These are phyloP conservation scores for human DNA, from an alignment of 2,113 vertebrate genomes.

Conservation along the genomic window GRCh38 chrX:121216501-121217000, in stretches of 20 bases:
- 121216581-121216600: constrained; percentile 43
- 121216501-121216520: constrained; percentile 29
- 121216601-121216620: constrained; percentile 33
- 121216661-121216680: neutral
- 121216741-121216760: neutral
- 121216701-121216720: constrained; percentile 15
- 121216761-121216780: neutral
- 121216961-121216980: neutral
- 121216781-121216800: neutral
- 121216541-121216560: constrained; percentile 12
- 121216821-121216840: constrained; percentile 4
- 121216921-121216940: neutral
- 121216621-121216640: constrained; percentile 52
- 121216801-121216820: neutral
- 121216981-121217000: neutral
- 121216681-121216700: constrained; percentile 42
- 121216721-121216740: neutral
- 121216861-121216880: neutral
- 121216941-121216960: neutral
- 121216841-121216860: neutral
- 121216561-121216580: constrained; percentile 53
- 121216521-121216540: neutral
- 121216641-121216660: constrained; percentile 52
- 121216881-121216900: neutral
- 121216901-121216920: neutral